Evolutionary conservation across 2,113 vertebrate species (phyloP).

Genomic region (Anguilla rostrata): DNA sequence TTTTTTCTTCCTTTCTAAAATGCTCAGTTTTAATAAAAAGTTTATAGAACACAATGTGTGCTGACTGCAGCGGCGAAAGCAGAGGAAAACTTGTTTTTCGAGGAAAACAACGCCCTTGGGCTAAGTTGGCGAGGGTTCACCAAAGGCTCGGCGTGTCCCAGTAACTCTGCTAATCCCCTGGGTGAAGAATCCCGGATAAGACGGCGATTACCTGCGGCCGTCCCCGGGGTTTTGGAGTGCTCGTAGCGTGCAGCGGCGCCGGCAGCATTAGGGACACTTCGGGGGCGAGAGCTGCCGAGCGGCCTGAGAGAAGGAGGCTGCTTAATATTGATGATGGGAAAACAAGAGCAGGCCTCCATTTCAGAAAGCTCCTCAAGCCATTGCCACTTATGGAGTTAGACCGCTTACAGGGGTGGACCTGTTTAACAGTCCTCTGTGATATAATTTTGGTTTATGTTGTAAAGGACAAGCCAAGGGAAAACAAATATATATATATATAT

Average conservation of each 20-base stretch:
- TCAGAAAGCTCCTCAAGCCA: slow-evolving; percentile 1
- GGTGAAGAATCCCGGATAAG: slow-evolving; percentile 15
- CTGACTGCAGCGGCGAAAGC: not conserved
- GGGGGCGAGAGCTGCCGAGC: not conserved
- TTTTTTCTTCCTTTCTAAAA: not conserved
- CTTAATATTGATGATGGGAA: slow-evolving; percentile 30
- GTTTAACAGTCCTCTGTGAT: slow-evolving; percentile 18
- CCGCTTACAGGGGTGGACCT: not conserved
- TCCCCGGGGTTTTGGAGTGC: slow-evolving; percentile 4
- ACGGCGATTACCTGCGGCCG: not conserved
- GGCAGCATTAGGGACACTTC: not conserved
- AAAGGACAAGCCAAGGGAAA: not conserved
- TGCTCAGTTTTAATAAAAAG: not conserved
- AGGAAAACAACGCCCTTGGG: not conserved
- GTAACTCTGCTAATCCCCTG: not conserved
- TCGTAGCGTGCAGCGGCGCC: not conserved
- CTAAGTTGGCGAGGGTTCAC: not conserved
- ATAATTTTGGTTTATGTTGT: not conserved
- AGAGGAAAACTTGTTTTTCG: not conserved
- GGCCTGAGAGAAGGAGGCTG: slow-evolving; percentile 18
- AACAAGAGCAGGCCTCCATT: slow-evolving; percentile 14
- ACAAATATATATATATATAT: not conserved
- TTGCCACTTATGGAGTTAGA: not conserved
- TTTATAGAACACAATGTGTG: not conserved
- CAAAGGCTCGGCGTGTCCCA: not conserved